These are phyloP conservation scores for Pteromalus puparum DNA, from an alignment of 1,140 invertebrate species.

Conservation along the genomic window DNA sequence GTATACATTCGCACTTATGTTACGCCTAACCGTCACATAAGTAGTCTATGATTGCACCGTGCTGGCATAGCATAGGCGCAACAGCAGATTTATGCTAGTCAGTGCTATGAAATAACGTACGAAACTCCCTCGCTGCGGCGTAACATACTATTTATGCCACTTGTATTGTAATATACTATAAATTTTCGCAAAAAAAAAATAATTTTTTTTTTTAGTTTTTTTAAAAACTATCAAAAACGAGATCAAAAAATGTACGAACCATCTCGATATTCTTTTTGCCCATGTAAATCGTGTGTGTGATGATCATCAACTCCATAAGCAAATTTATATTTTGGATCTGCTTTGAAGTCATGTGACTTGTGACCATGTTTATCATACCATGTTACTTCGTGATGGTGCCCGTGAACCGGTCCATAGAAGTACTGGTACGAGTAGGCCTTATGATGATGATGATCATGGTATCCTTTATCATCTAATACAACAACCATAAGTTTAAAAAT, in stretches of 20 bases:
- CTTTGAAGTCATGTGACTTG: conserved; percentile 60
- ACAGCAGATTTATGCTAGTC: too few species aligned
- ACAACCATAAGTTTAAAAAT: too few species aligned
- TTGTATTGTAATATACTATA: too few species aligned
- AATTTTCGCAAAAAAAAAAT: too few species aligned
- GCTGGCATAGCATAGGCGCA: too few species aligned
- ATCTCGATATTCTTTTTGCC: conserved; percentile 65
- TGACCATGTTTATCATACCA: conserved; percentile 63
- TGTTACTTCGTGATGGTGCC: conserved; percentile 57
- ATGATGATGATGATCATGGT: not conserved
- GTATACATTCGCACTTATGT: too few species aligned
- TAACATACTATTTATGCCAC: too few species aligned
- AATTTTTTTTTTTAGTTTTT: too few species aligned
- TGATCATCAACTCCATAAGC: conserved; percentile 66
- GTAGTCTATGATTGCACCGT: too few species aligned
- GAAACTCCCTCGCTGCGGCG: too few species aligned
- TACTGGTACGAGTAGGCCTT: conserved; percentile 63
- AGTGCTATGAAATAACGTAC: too few species aligned
- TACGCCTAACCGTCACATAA: too few species aligned
- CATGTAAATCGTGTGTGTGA: conserved; percentile 68
- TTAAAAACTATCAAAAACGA: not conserved
- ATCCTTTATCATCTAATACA: not conserved
- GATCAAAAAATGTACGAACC: conserved; percentile 46
- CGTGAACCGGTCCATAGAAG: conserved; percentile 59
- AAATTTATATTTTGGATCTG: conserved; percentile 67